Conservation (phyloP, 2,888 invertebrate species). For the Drosophila recens region DNA sequence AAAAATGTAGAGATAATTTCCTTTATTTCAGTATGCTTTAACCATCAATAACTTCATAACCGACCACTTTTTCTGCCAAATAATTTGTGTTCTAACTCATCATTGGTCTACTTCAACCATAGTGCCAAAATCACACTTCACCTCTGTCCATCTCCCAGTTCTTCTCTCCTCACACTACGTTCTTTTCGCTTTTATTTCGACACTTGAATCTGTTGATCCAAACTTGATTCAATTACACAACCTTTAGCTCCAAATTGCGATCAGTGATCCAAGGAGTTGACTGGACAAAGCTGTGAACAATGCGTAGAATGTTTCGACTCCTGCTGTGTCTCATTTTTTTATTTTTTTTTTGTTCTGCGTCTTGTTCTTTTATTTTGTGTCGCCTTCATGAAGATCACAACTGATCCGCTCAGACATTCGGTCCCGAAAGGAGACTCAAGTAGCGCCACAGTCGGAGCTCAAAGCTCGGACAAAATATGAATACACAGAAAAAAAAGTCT, state of each 20-base stretch:
- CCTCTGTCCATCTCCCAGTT: not conserved
- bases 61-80: not conserved
- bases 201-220: constrained; percentile 18
- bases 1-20: too few species aligned
- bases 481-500: not conserved
- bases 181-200: constrained; percentile 7
- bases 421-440: constrained; percentile 22
- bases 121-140: constrained; percentile 40
- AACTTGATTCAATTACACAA: constrained; percentile 65
- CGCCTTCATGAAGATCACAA: constrained; percentile 40
- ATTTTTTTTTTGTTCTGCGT: not conserved
- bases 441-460: constrained; percentile 62
- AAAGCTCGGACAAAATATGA: constrained; percentile 38
- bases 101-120: constrained; percentile 7
- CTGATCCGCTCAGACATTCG: constrained; percentile 61
- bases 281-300: constrained; percentile 59
- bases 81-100: not conserved
- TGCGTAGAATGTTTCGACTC: constrained; percentile 51
- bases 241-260: constrained; percentile 56
- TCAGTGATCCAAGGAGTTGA: constrained; percentile 41
- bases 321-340: constrained; percentile 52
- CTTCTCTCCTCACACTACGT: not conserved
- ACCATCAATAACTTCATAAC: too few species aligned
- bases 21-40: too few species aligned
- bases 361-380: constrained; percentile 1